Evolutionary conservation across 2,113 vertebrate genomes (phyloP), one percentile per base, ranked within the genome.

Genomic region (Perognathus longimembris): DNA sequence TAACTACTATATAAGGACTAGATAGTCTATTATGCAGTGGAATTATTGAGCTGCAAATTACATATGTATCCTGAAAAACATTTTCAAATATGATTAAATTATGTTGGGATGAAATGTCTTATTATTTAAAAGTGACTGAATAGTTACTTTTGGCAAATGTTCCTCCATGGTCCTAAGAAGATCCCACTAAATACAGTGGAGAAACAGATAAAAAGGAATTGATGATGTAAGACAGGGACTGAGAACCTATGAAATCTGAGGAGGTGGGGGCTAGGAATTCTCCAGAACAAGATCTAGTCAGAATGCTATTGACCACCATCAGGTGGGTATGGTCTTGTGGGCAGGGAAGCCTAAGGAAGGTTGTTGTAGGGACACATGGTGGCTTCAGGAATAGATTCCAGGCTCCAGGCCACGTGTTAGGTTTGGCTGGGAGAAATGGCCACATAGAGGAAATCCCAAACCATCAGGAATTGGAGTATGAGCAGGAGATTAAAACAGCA

Each of bases 1-100:
- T 59, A 66, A 86, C 78, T 81, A 88, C 61, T 93, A 89, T 26
- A 86, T 66, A 67, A 90, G 77, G 79, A 76, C 36, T 7, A 69
- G 40, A 40, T 40, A 64, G 83, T 84, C 36, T 80, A 21, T 42
- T 85, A 63, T 15, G 67, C 38, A 84, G 57, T 67, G 10, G 17
- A 78, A 54, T 34, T 34, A 15, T 45, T 61, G n/a, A n/a, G 66
- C 45, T 64, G 0, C 34, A 92, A 57, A 82, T 73, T 45, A 63
- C 4, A 75, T 8, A 24, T n/a, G 71, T 77, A 50, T 57, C 73
- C 75, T 86, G 78, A 79, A 88, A 86, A 28, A 10, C 40, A 85
- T 70, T 86, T 85, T 77, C 5, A 45, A 74, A 88, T 14, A 81
- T 36, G 54, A 40, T 30, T 38, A 64, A 63, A 64, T 54, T 61